These are phyloP conservation scores for Anthonomus grandis DNA, from an alignment of 1,140 invertebrate species.

Conservation along the genomic window DNA sequence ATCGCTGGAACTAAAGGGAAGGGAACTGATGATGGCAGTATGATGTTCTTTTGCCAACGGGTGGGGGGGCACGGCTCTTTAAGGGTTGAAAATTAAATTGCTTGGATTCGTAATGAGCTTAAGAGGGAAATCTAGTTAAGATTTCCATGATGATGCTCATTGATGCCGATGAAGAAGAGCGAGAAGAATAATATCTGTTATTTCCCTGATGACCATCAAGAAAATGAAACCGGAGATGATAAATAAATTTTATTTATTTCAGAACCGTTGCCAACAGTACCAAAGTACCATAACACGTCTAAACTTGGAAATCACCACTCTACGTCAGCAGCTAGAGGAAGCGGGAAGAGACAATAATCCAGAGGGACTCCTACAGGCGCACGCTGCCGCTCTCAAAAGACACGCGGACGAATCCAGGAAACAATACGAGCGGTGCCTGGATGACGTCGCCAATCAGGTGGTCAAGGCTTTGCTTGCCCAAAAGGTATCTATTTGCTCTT, in stretches of 20 bases:
- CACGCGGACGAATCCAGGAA: conserved; percentile 62
- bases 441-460: conserved; percentile 76
- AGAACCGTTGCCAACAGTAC: conserved; percentile 71
- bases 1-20: too few species aligned
- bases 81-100: too few species aligned
- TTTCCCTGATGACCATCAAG: too few species aligned
- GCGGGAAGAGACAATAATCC: conserved; percentile 57
- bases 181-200: too few species aligned
- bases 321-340: conserved; percentile 62
- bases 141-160: too few species aligned
- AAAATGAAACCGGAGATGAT: too few species aligned
- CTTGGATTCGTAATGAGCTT: too few species aligned
- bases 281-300: conserved; percentile 66
- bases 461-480: conserved; percentile 77
- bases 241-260: conserved; percentile 41
- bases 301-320: conserved; percentile 71
- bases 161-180: too few species aligned
- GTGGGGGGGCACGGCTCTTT: too few species aligned
- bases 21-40: too few species aligned
- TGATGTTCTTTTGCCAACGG: too few species aligned
- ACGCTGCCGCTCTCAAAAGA: conserved; percentile 49
- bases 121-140: too few species aligned
- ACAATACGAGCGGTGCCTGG: conserved; percentile 72
- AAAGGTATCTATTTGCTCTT: conserved; percentile 58
- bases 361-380: conserved; percentile 55